Conservation (phyloP, 2,797 vertebrate genomes). For the Crax fasciolata region DNA sequence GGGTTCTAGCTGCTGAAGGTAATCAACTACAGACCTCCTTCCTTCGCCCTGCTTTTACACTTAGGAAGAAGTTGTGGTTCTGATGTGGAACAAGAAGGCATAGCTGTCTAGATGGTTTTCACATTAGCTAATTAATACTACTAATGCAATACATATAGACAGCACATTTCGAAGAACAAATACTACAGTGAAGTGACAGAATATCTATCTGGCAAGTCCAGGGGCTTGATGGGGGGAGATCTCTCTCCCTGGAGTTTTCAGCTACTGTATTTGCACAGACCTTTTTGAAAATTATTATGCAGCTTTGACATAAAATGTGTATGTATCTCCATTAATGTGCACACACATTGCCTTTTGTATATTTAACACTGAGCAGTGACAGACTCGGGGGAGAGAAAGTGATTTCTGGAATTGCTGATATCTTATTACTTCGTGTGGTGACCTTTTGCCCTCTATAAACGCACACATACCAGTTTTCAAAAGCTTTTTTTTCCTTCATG, state of each 20-base stretch:
- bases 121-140: background rate
- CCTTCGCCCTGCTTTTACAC: background rate
- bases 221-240: accelerated
- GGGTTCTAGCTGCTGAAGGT: background rate
- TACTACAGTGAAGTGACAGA: background rate
- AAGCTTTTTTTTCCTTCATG: background rate
- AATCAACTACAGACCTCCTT: background rate
- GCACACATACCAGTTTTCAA: background rate
- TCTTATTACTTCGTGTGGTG: background rate
- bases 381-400: background rate
- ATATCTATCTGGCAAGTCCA: background rate
- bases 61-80: background rate
- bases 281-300: background rate
- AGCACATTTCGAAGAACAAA: background rate
- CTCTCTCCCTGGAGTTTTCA: background rate
- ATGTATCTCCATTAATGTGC: background rate
- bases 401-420: background rate
- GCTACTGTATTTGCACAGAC: accelerated
- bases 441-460: background rate
- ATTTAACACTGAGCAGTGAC: background rate
- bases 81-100: background rate
- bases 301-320: background rate
- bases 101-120: background rate
- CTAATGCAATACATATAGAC: background rate
- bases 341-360: background rate